These are phyloP conservation scores for Coregonus sp. DNA, from an alignment of 2,797 vertebrate species.

Conservation along the genomic window DNA sequence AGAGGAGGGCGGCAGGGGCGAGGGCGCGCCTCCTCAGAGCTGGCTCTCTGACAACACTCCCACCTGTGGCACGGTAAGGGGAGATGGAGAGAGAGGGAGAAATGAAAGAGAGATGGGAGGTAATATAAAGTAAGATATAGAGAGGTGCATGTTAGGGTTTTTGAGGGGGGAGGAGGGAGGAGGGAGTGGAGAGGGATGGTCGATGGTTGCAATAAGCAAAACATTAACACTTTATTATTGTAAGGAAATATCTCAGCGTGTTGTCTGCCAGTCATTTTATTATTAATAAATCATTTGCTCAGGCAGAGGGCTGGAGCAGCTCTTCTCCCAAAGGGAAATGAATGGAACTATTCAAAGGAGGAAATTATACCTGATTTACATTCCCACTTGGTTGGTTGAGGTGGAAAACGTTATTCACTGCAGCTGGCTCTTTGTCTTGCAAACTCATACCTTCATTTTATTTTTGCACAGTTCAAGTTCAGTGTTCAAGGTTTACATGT, in stretches of 20 bases:
- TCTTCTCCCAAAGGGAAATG: constrained; percentile 47
- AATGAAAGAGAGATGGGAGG: neutral
- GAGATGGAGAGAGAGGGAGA: neutral
- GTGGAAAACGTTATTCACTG: constrained; percentile 41
- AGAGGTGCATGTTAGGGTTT: neutral
- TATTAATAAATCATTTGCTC: constrained; percentile 34
- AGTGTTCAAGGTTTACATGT: constrained; percentile 5
- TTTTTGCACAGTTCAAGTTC: neutral
- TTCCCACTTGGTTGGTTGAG: constrained; percentile 37
- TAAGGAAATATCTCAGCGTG: neutral
- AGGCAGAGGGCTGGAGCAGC: constrained; percentile 23
- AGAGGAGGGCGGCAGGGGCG: constrained; percentile 66
- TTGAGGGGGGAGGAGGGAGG: no score
- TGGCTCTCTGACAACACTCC: constrained; percentile 69
- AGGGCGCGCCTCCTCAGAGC: constrained; percentile 72
- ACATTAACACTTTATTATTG: constrained; percentile 6
- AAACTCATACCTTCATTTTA: neutral
- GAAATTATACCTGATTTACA: constrained; percentile 60
- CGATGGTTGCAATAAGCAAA: neutral
- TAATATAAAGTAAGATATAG: no score
- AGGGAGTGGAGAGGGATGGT: neutral
- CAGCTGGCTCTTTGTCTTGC: neutral
- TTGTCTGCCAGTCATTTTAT: neutral
- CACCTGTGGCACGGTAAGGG: constrained; percentile 62
- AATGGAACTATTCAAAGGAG: constrained; percentile 55